Conservation (phyloP, 2,113 vertebrate species). For the Patagioenas fasciata region DNA sequence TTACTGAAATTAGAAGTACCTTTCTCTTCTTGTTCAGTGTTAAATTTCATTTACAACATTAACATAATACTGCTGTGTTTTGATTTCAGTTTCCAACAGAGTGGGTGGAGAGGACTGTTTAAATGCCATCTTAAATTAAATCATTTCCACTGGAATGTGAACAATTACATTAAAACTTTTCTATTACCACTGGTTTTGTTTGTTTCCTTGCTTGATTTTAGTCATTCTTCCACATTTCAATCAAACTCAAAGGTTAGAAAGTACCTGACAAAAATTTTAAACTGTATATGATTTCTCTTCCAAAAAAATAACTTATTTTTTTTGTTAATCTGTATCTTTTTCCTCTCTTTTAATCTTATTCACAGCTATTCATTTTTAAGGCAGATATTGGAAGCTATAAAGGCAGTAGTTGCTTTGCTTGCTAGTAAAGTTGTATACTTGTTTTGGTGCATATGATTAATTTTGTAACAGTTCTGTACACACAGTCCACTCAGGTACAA, state of each 20-base stretch:
- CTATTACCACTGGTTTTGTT: background rate
- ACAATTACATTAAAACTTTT: background rate
- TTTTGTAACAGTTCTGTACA: background rate
- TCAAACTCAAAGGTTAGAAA: background rate
- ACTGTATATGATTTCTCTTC: background rate
- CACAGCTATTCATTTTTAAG: background rate
- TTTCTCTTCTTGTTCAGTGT: background rate
- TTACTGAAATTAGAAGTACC: background rate
- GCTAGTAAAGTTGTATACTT: background rate
- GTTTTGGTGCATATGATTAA: background rate
- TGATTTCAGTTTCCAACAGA: background rate
- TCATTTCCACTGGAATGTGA: background rate
- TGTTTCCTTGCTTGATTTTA: background rate
- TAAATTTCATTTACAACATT: background rate
- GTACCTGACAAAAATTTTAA: background rate
- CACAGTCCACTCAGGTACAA: background rate
- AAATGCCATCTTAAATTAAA: constrained; percentile 11
- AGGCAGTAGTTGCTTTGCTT: background rate
- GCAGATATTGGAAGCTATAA: background rate
- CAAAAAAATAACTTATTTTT: background rate
- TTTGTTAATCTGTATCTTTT: too few species aligned
- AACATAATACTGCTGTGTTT: background rate
- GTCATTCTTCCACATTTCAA: background rate
- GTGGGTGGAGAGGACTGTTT: background rate
- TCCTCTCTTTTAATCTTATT: background rate